phyloP scores from a whole-genome alignment of 2,797 vertebrate genomes.

The Cirrhinus mrigala region DNA sequence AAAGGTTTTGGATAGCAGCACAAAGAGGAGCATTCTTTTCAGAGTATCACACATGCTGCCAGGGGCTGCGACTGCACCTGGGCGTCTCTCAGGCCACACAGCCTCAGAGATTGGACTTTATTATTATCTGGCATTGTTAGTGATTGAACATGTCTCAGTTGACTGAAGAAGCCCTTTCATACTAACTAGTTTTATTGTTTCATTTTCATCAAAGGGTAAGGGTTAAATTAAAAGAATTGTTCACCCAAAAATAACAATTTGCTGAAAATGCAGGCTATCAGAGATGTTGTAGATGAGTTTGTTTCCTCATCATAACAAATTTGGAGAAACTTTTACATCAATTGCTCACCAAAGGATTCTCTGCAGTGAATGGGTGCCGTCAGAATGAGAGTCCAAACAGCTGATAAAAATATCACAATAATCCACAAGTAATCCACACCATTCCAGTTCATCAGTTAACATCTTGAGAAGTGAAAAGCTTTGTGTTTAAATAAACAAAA shows the following conservation, averaged over 20 bases:
- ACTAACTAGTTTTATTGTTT: neutral
- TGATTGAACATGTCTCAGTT: neutral
- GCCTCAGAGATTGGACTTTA: conserved; percentile 22
- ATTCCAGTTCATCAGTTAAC: neutral
- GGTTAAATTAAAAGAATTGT: neutral
- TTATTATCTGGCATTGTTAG: neutral
- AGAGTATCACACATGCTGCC: conserved; percentile 31
- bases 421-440: neutral
- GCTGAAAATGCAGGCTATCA: neutral
- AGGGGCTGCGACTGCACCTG: conserved; percentile 58
- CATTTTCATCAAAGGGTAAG: neutral
- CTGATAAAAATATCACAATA: neutral
- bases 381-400: neutral
- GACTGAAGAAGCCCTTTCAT: neutral
- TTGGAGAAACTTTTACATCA: neutral
- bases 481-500: neutral
- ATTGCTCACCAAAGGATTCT: neutral
- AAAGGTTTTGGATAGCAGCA: conserved; percentile 45
- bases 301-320: neutral
- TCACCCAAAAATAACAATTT: neutral
- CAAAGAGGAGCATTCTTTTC: conserved; percentile 62
- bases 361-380: neutral
- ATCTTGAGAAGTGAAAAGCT: neutral
- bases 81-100: conserved; percentile 46
- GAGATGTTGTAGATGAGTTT: neutral